Percentiles rank a stretch among this genome's conserved stretches.
Evolutionary conservation across 2,888 invertebrate species (phyloP).

Genomic region (Drosophila villosipedis): DNA sequence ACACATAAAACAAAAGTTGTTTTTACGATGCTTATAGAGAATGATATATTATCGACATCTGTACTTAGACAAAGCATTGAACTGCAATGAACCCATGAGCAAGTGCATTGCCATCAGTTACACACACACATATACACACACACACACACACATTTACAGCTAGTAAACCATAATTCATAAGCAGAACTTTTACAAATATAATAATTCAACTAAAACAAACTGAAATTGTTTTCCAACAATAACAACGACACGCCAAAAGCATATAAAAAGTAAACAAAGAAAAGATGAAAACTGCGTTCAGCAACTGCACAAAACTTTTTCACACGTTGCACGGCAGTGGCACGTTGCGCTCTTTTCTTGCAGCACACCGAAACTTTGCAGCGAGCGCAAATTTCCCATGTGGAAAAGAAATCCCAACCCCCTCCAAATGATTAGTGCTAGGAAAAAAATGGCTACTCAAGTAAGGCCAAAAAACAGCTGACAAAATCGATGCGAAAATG

Average conservation of each 20-base stretch:
- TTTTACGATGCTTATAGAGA: neutral
- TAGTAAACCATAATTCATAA: slow-evolving; percentile 72
- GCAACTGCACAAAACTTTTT: slow-evolving; percentile 61
- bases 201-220: slow-evolving; percentile 77
- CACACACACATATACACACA: slow-evolving; percentile 12
- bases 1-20: neutral
- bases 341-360: slow-evolving; percentile 14
- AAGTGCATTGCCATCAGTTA: slow-evolving; percentile 44
- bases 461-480: slow-evolving; percentile 22
- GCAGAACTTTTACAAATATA: slow-evolving; percentile 77
- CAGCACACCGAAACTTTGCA: slow-evolving; percentile 36
- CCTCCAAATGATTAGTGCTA: neutral
- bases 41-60: slow-evolving; percentile 12
- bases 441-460: neutral
- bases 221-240: slow-evolving; percentile 41
- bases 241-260: slow-evolving; percentile 4
- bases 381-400: slow-evolving; percentile 39
- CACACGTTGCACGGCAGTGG: slow-evolving; percentile 44
- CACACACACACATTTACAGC: neutral
- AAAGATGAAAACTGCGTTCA: slow-evolving; percentile 56
- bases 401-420: neutral
- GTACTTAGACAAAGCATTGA: slow-evolving; percentile 22
- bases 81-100: slow-evolving; percentile 40
- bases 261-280: slow-evolving; percentile 11
- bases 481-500: slow-evolving; percentile 36